Percentiles rank a stretch among this genome's conserved stretches.
phyloP scores from a whole-genome alignment of 1,140 invertebrate species.

The Calliphora vicina region DNA sequence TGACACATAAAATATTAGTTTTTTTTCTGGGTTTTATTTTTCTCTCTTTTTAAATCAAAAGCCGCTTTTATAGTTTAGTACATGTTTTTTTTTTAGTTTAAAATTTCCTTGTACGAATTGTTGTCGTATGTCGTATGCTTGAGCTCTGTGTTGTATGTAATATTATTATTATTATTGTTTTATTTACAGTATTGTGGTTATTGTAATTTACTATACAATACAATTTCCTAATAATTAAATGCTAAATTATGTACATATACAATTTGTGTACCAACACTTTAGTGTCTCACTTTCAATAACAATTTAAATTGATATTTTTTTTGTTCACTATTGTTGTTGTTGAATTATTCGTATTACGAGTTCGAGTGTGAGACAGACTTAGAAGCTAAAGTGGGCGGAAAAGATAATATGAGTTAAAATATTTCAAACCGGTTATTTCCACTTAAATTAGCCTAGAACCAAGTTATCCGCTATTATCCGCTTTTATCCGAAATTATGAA shows the following conservation, averaged over 20 bases:
- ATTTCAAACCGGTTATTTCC: no score
- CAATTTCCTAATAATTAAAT: constrained; percentile 14
- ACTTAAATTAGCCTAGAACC: no score
- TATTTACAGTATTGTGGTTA: constrained; percentile 1
- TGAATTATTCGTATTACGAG: no score
- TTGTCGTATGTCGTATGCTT: no score
- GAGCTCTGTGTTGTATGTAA: no score
- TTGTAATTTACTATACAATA: neutral
- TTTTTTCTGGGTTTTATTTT: neutral
- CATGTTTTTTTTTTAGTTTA: neutral
- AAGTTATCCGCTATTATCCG: no score
- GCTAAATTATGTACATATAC: constrained; percentile 3
- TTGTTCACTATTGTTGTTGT: no score
- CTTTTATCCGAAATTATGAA: no score
- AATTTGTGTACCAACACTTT: neutral
- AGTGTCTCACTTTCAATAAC: neutral
- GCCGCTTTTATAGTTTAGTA: neutral
- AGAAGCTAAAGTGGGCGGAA: no score
- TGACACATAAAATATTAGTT: neutral
- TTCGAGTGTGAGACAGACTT: no score
- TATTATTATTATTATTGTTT: neutral
- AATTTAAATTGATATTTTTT: neutral
- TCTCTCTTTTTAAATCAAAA: neutral
- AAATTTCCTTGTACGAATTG: neutral
- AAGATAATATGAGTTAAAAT: no score